Evolutionary conservation across 2,888 invertebrate genomes (phyloP).

Genomic region (Pterostichus niger): DNA sequence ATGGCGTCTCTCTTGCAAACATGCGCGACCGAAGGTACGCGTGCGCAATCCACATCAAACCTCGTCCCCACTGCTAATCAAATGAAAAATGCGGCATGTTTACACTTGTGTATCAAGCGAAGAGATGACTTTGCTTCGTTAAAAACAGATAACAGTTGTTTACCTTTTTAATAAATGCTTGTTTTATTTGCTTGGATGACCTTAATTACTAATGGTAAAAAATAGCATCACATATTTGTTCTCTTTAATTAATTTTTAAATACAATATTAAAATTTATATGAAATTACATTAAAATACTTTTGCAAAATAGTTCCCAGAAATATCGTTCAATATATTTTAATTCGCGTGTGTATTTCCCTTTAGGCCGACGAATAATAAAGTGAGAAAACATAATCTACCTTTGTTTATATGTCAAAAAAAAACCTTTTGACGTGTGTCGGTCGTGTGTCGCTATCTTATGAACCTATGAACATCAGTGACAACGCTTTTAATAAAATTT

Average conservation of each 20-base stretch:
- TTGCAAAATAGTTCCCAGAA: no score
- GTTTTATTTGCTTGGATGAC: background rate
- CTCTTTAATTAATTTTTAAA: no score
- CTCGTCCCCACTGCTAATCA: conserved; percentile 29
- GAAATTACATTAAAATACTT: no score
- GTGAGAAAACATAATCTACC: conserved; percentile 56
- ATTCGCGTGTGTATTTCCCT: conserved; percentile 47
- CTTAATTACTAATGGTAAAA: background rate
- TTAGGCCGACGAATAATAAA: conserved; percentile 51
- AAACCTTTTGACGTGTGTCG: conserved; percentile 62
- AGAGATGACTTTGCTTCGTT: conserved; percentile 7
- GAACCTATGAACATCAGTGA: conserved; percentile 48
- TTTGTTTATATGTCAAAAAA: conserved; percentile 67
- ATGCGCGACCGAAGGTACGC: conserved; percentile 62
- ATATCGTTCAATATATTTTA: conserved; percentile 7
- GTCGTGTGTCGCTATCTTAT: conserved; percentile 52
- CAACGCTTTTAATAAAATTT: conserved; percentile 48
- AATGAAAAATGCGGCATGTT: conserved; percentile 33
- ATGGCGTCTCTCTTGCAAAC: conserved; percentile 67
- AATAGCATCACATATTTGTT: no score
- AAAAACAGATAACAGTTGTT: background rate
- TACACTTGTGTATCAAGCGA: conserved; percentile 51
- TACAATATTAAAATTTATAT: no score
- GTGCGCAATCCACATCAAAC: conserved; percentile 45
- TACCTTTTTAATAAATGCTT: background rate